Evolutionary conservation across 2,797 vertebrate genomes (phyloP), one percentile per base, ranked within the genome.

Genomic region (Setipinna tenuifilis): DNA sequence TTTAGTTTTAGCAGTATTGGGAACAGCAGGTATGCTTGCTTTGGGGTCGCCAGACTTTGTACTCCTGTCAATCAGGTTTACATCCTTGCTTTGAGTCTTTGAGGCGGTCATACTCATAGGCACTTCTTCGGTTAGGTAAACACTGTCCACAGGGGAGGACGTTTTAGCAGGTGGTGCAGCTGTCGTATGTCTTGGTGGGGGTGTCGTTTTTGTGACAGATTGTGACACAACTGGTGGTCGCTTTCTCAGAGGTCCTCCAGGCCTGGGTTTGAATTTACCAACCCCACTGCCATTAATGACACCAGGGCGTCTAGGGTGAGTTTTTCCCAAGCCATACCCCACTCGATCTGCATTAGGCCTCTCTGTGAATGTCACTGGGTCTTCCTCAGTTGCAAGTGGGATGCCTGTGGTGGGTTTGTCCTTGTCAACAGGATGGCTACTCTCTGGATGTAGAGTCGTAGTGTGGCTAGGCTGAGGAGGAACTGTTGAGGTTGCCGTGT

Each of bases 1-100:
- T 28, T 58, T 58, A 85, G 65, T 71, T 21, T 50, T 86, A 61
- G 35, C 57, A n/a, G 19, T 62, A 44, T 28, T 58, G 84, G 0
- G 11, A 2, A 86, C 62, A 25, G 83, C 68, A 35, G 28, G 68
- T 2, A 75, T 31, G 12, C 31, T 75, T 17, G 14, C 19, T 75
- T 41, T 75, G 68, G 31, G 14, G 28, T 31, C 68, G 17, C 31
- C 68, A 75, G 68, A 28, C 1, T 75, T 28, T 16, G 68, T 19
- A 17, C 19, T 17, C 31, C 68, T 28, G 4, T 41, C 31, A 41
- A 35, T 71, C 12, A 35, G 2, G 31, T 35, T 71, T 31, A 71
- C 65, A 71, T 71, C 14, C 65, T 71, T 12, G 3, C 23, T 31
- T 12, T 31, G 23, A 71, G 65, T 35, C 23, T 11, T 65, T 23